Base-by-base conservation (phyloP, 1,140 invertebrate species). In the Parapsyche elsis region DNA sequence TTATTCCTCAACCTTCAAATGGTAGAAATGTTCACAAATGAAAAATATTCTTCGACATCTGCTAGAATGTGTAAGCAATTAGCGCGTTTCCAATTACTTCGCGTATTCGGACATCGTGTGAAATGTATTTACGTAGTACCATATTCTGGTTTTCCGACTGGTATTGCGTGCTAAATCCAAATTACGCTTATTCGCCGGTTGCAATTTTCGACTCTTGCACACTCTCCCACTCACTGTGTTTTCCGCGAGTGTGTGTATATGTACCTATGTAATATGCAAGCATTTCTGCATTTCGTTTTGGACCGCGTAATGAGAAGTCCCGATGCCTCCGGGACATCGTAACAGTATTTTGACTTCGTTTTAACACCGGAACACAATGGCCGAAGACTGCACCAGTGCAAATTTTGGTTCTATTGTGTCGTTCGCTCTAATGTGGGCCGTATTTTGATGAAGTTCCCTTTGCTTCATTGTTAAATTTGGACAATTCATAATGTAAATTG, bases 121-220 rank as follows among this genome's bases (percentile, higher is more conserved):
- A 30, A 30, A 30, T 71, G 67, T 23, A n/a, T n/a, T n/a, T n/a
- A n/a, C n/a, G n/a, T 38, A 38, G 30, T 38, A 38, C 30, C 30
- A 38, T 38, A 38, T 38, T 38, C 30, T 38, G 30, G 30, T 38
- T 38, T 71, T 44, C 67, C 24, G 30, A 24, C 19, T n/a, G 24
- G 14, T 24, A 64, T 77, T 77, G 75, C 75, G 75, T 77, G 75
- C 21, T 77, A 77, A 77, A 77, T 77, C 49, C 59, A 77, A 77
- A 77, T 77, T 77, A 77, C 75, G 75, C 75, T 77, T 77, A 77
- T 77, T 77, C 61, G 53, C 57, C 10, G 46, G 45, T 30, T 57
- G 73, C 75, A 61, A 77, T 77, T 77, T 77, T 77, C 57, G 75
- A 77, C 23, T 75, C 23, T 12, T 12, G 12, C 12, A 53, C 16